Evolutionary conservation across 2,113 vertebrate genomes (phyloP), one percentile per base, ranked within the genome.

Genomic region (Mobula birostris): DNA sequence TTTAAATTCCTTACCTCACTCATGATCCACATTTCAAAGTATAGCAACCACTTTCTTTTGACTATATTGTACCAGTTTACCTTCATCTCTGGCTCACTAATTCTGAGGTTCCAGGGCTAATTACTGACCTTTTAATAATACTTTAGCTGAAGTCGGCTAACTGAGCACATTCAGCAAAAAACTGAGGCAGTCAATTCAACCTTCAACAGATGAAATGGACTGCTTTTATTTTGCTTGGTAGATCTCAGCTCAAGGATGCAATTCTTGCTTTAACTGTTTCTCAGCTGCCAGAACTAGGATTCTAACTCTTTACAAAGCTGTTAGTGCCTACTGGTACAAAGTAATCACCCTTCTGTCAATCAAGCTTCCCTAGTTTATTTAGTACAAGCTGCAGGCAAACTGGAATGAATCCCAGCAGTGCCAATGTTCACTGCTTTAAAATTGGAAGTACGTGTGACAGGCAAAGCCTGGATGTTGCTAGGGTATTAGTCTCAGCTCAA

Each of bases 301-400:
- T 85, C 40, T 48, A 58, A 48, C 7, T 85, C 82, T 58, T 85
- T 24, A 85, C 40, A 85, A 85, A 85, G 82, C 21, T 85, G 82
- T 12, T 58, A 56, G 40, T 85, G 56, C 21, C 48, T 85, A 24
- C 48, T 0, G 48, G 82, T 85, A 87, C 56, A 63, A 63, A 61
- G 56, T 58, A 87, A 87, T 87, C 56, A 87, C 24, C 24, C 83
- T 29, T 61, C 83, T 11, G 58, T 87, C 83, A 63, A 87, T 87
- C 83, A 87, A 87, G 58, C 9, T 87, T 63, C 83, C 83, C n/a
- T 61, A 61, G 83, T 63, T 58, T 87, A 27, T 63, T 87, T 87
- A 61, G 11, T 27, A 87, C 24, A 85, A 85, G 8, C 82, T 85
- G 82, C 83, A n/a, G 58, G 83, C 83, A 63, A 63, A 87, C 83